Percentiles rank a stretch among this genome's conserved stretches.
These are phyloP conservation scores for Eubucco bourcierii DNA, from an alignment of 2,113 vertebrate genomes.

Conservation along the genomic window DNA sequence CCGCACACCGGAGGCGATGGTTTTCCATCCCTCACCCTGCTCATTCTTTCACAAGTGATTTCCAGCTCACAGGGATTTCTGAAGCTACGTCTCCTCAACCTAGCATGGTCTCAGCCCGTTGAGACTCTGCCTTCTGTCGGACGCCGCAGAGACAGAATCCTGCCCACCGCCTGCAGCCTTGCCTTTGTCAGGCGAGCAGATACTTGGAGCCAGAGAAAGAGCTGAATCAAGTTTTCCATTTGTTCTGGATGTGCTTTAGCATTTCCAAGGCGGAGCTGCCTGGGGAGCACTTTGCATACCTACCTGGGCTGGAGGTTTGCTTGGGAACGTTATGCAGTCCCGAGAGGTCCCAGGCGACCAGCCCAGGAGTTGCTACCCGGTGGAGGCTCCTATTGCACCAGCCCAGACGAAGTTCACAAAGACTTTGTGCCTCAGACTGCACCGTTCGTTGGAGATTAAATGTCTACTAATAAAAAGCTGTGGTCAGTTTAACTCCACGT, in stretches of 20 bases:
- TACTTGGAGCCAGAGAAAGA: background rate
- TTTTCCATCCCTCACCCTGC: background rate
- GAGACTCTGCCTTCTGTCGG: background rate
- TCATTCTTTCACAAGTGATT: background rate
- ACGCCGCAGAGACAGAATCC: background rate
- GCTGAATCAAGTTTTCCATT: slow-evolving; percentile 14
- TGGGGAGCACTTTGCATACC: background rate
- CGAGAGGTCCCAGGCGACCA: background rate
- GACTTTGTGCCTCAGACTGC: background rate
- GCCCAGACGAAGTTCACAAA: slow-evolving; percentile 34
- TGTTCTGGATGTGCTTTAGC: background rate
- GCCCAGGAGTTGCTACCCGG: background rate
- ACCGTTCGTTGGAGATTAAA: slow-evolving; percentile 18
- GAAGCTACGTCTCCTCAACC: background rate
- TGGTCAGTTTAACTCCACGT: slow-evolving; percentile 63
- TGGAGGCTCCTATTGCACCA: background rate
- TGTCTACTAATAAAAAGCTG: slow-evolving; percentile 60
- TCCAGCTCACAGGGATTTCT: background rate
- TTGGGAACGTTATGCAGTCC: background rate
- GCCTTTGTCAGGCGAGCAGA: background rate
- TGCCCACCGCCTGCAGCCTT: background rate
- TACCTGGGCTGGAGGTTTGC: background rate
- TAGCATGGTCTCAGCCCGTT: background rate
- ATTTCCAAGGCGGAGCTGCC: slow-evolving; percentile 10
- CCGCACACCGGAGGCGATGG: background rate